Evolutionary conservation across 2,888 invertebrate species (phyloP).

Genomic region (Campaea margaritaria): DNA sequence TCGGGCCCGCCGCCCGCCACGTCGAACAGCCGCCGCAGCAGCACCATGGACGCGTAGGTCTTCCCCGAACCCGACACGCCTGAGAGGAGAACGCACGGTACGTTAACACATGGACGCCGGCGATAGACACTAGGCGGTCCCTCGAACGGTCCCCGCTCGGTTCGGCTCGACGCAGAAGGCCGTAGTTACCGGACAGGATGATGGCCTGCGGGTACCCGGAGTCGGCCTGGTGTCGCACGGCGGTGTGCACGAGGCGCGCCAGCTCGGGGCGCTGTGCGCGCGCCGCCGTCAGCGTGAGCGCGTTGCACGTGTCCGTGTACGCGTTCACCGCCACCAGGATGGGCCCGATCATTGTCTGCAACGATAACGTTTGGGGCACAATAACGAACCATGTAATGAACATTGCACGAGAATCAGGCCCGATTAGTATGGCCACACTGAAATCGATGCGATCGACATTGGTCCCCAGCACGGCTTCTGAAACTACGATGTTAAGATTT

Average conservation of each 20-base stretch:
- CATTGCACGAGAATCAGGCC: too few relatives aligned
- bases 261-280: slow-evolving; percentile 93
- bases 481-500: too few relatives aligned
- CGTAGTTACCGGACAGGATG: slow-evolving; percentile 90
- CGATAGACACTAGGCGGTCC: too few relatives aligned
- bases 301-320: slow-evolving; percentile 94
- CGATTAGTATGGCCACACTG: too few relatives aligned
- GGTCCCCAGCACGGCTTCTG: too few relatives aligned
- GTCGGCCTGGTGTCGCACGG: slow-evolving; percentile 96
- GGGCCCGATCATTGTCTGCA: slow-evolving; percentile 96
- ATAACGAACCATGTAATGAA: too few relatives aligned
- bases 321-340: slow-evolving; percentile 96
- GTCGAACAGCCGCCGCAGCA: slow-evolving; percentile 95
- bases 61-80: slow-evolving; percentile 97
- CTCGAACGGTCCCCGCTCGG: too few relatives aligned
- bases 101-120: too few relatives aligned
- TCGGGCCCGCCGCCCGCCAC: slow-evolving; percentile 97
- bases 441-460: too few relatives aligned
- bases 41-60: slow-evolving; percentile 96
- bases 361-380: slow-evolving; percentile 47
- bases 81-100: slow-evolving; percentile 52
- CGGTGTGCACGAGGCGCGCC: slow-evolving; percentile 95
- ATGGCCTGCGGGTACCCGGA: slow-evolving; percentile 98
- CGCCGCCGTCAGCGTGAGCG: slow-evolving; percentile 92
- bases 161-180: too few relatives aligned